Percentiles rank a stretch among this genome's conserved stretches.
These are phyloP conservation scores for Callinectes sapidus DNA, from an alignment of 2,888 invertebrate species.

Conservation along the genomic window DNA sequence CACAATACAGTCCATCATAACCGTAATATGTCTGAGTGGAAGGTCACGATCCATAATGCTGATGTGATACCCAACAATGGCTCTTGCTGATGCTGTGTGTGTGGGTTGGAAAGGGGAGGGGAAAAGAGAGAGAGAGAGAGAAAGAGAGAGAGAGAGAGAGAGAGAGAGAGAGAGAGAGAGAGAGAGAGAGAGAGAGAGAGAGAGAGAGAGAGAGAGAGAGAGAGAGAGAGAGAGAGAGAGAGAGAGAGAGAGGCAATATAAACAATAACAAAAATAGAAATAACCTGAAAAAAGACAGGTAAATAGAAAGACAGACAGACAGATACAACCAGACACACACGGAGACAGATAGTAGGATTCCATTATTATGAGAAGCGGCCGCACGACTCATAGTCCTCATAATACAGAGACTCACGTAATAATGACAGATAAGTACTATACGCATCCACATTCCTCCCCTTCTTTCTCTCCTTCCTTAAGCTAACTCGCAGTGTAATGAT, in stretches of 20 bases:
- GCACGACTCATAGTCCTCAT: not conserved
- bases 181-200: too few relatives aligned
- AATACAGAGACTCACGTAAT: not conserved
- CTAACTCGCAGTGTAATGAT: not conserved
- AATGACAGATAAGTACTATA: not conserved
- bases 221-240: constrained; percentile 1
- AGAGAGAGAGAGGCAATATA: not conserved
- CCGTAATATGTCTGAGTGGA: constrained; percentile 11
- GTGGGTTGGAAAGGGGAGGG: not conserved
- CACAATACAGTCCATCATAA: constrained; percentile 13
- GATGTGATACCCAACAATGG: not conserved
- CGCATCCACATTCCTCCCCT: not conserved
- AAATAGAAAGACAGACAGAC: not conserved
- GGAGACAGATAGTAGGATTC: not conserved
- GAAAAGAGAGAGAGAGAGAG: not conserved
- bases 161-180: too few relatives aligned
- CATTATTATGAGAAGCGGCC: not conserved
- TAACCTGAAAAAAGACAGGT: not conserved
- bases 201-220: not conserved
- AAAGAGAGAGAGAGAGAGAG: not conserved
- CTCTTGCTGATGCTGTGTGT: constrained; percentile 18
- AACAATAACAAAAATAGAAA: not conserved
- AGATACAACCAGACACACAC: not conserved
- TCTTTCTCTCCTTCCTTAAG: not conserved
- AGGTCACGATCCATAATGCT: constrained; percentile 7